Evolutionary conservation across 2,888 invertebrate genomes (phyloP).

Genomic region (Clepsis dumicolana): DNA sequence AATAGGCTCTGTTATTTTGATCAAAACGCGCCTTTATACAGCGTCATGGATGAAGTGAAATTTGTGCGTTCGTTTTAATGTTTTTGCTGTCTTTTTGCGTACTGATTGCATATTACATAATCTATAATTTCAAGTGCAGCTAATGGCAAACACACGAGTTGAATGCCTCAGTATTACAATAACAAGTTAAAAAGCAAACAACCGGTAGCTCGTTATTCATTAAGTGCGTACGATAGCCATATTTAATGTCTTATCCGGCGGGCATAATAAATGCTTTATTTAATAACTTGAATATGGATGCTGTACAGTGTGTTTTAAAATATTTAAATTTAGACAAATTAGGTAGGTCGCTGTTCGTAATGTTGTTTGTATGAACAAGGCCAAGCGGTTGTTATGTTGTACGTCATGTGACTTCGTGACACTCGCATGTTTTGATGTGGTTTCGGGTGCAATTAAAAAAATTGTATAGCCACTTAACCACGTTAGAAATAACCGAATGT

Average conservation of each 20-base stretch:
- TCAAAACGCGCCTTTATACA: too few relatives aligned
- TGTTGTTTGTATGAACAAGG: too few relatives aligned
- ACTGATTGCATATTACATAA: too few relatives aligned
- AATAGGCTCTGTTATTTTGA: too few relatives aligned
- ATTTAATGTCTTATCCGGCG: conserved; percentile 33
- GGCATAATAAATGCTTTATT: conserved; percentile 34
- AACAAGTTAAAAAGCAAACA: conserved; percentile 28
- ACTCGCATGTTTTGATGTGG: too few relatives aligned
- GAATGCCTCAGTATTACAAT: conserved; percentile 13
- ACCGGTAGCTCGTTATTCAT: conserved; percentile 44
- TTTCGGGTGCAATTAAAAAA: not conserved
- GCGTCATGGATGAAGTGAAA: too few relatives aligned
- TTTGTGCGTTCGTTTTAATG: too few relatives aligned
- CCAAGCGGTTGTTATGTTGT: too few relatives aligned
- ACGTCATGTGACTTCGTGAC: too few relatives aligned
- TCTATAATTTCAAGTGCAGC: not conserved
- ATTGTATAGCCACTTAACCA: too few relatives aligned
- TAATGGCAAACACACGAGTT: not conserved
- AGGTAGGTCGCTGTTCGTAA: not conserved
- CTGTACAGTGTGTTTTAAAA: not conserved
- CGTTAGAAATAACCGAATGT: too few relatives aligned
- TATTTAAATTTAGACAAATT: conserved; percentile 11
- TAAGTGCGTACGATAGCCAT: conserved; percentile 43
- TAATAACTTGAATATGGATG: conserved; percentile 37
- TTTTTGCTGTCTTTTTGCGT: too few relatives aligned